These are phyloP conservation scores for Ylistrum balloti DNA, from an alignment of 1,140 invertebrate species.

Conservation along the genomic window DNA sequence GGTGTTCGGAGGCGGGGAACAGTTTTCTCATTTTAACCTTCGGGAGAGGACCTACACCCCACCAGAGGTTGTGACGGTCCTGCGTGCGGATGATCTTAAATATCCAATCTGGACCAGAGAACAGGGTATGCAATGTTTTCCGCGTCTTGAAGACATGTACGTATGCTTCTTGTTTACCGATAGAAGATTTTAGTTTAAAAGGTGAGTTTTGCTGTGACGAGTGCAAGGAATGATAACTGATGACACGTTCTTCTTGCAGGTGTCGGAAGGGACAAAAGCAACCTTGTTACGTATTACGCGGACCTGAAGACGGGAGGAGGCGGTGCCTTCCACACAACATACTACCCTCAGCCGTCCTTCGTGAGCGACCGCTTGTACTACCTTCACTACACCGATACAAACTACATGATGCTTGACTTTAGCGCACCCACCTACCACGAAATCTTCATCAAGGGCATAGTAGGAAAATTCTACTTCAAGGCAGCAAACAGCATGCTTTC, in stretches of 20 bases:
- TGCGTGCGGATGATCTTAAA: background rate
- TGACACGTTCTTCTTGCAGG: slow-evolving; percentile 58
- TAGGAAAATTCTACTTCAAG: slow-evolving; percentile 64
- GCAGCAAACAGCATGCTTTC: slow-evolving; percentile 60
- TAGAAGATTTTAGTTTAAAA: too few species aligned
- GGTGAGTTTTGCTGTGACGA: too few species aligned
- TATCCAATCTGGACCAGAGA: slow-evolving; percentile 51
- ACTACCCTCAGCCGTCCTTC: slow-evolving; percentile 81
- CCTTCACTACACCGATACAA: slow-evolving; percentile 71
- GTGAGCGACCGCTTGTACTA: slow-evolving; percentile 77
- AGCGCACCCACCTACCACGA: slow-evolving; percentile 71
- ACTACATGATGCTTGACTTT: slow-evolving; percentile 79
- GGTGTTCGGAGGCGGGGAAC: slow-evolving; percentile 41
- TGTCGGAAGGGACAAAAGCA: slow-evolving; percentile 76
- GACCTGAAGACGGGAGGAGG: slow-evolving; percentile 74
- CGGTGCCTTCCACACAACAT: slow-evolving; percentile 82
- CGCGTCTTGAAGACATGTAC: too few species aligned
- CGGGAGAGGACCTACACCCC: background rate
- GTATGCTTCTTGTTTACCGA: too few species aligned
- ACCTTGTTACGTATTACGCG: slow-evolving; percentile 76
- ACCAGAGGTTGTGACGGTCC: slow-evolving; percentile 43
- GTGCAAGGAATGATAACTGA: background rate
- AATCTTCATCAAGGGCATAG: slow-evolving; percentile 71
- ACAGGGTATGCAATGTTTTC: slow-evolving; percentile 45
- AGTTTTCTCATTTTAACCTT: slow-evolving; percentile 48